Evolutionary conservation across 1,140 invertebrate genomes (phyloP).

Genomic region (Conopomorpha cramerella): DNA sequence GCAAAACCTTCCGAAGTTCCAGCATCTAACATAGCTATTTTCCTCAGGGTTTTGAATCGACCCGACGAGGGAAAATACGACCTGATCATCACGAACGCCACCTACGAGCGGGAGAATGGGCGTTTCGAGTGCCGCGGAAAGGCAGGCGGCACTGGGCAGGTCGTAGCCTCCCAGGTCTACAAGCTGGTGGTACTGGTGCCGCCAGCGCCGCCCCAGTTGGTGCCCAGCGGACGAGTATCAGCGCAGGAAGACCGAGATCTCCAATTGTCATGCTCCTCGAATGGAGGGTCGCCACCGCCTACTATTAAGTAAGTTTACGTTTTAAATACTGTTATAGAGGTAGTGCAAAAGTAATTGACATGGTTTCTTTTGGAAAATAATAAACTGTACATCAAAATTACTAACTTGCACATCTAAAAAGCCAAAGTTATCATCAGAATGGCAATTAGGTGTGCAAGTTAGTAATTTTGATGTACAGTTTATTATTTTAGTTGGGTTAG

Average conservation of each 20-base stretch:
- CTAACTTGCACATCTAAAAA: no score
- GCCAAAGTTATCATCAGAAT: no score
- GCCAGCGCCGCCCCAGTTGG: constrained; percentile 78
- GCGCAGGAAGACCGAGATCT: constrained; percentile 80
- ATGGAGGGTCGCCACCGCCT: constrained; percentile 88
- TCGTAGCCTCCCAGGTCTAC: constrained; percentile 82
- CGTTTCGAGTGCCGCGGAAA: constrained; percentile 90
- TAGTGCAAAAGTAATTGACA: no score
- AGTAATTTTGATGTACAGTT: no score
- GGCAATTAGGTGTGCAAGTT: no score
- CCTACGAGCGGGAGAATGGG: constrained; percentile 89
- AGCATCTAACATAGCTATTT: no score
- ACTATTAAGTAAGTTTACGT: constrained; percentile 72
- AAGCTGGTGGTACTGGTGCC: constrained; percentile 83
- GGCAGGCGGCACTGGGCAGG: constrained; percentile 78
- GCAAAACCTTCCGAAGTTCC: no score
- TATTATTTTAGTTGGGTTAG: no score
- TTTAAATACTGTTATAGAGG: no score
- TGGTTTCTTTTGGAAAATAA: no score
- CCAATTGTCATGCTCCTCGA: constrained; percentile 80
- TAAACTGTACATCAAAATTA: no score
- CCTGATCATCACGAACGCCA: constrained; percentile 82
- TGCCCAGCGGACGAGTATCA: constrained; percentile 68
- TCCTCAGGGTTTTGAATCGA: constrained; percentile 71
- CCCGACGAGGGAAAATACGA: constrained; percentile 85